Evolutionary conservation across 2,888 invertebrate genomes (phyloP), one percentile per base, ranked within the genome.

Genomic region (Cantharis rufa): DNA sequence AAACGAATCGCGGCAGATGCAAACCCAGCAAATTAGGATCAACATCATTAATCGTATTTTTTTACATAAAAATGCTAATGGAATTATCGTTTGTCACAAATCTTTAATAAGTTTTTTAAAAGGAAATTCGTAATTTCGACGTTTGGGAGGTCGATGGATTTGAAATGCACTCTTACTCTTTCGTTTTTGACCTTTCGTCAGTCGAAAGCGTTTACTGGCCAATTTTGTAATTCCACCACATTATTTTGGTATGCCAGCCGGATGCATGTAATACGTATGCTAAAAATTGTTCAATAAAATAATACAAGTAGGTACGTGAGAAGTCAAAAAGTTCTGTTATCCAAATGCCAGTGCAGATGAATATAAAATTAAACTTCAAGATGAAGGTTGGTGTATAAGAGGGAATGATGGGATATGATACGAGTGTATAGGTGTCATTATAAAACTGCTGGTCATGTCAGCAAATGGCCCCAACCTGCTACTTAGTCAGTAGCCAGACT

Each of bases 381-480:
- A 87, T 86, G 86, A 83, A 81, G 83, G 84, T 84, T 85, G 24
- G 84, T 85, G 82, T 84, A 79, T 82, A 81, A 82, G 83, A 83
- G 84, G 84, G 82, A 83, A 83, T 81, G 83, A 84, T 83, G 84
- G 84, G 84, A 84, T 84, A 86, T 86, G 86, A 86, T 86, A 86
- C 84, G 85, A 85, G 82, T 82, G 82, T 82, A 84, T 84, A 86
- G 87, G 87, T 88, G 87, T 88, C 87, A 88, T 88, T 88, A 87
- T 85, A 83, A 84, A 84, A 86, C 82, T 86, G 87, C 87, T 86
- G 83, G 87, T 88, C 88, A 88, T 85, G 87, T 87, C 86, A 85
- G 87, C 86, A 88, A 88, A 88, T 88, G 87, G 87, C 83, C 84
- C 82, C 87, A 87, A 87, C 87, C 87, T 87, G 87, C 87, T 88